Evolutionary conservation across 2,113 vertebrate genomes (phyloP).

Genomic region (Tamias sibiricus): DNA sequence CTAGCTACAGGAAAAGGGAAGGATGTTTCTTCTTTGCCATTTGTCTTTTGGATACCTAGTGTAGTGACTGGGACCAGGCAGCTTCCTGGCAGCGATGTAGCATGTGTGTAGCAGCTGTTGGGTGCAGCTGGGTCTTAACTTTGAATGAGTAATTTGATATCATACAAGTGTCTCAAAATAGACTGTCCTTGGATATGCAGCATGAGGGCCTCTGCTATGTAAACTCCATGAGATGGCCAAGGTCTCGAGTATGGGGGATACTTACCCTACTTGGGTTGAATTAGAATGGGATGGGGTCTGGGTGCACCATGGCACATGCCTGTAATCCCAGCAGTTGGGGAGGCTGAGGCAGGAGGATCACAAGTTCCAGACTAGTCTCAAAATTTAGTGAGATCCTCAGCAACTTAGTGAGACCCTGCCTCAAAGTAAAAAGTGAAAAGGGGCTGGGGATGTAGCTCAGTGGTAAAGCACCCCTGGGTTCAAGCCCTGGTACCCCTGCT

Average conservation of each 20-base stretch:
- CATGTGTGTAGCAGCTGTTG: background rate
- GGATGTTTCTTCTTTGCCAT: background rate
- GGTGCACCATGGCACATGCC: background rate
- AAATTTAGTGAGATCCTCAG: too few relatives aligned
- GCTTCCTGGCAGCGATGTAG: background rate
- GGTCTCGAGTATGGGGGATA: background rate
- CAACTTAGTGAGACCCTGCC: too few relatives aligned
- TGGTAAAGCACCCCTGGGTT: too few relatives aligned
- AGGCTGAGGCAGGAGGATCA: too few relatives aligned
- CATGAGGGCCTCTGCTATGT: background rate
- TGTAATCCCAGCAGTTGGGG: too few relatives aligned
- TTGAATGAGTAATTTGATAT: slow-evolving; percentile 22
- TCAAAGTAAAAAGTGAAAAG: too few relatives aligned
- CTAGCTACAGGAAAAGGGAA: background rate
- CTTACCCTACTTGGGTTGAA: background rate
- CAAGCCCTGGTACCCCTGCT: too few relatives aligned
- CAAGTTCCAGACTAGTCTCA: too few relatives aligned
- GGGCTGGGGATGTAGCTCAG: too few relatives aligned
- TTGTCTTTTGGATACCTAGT: background rate
- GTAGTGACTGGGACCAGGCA: background rate
- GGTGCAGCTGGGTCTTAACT: background rate
- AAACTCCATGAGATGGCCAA: background rate
- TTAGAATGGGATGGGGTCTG: background rate
- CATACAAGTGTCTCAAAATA: slow-evolving; percentile 17
- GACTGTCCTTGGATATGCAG: background rate